A percentile compares a stretch with the other conserved stretches of the same genome.
Evolutionary conservation across 2,113 vertebrate species (phyloP).

Genomic region (Aphyosemion australe): DNA sequence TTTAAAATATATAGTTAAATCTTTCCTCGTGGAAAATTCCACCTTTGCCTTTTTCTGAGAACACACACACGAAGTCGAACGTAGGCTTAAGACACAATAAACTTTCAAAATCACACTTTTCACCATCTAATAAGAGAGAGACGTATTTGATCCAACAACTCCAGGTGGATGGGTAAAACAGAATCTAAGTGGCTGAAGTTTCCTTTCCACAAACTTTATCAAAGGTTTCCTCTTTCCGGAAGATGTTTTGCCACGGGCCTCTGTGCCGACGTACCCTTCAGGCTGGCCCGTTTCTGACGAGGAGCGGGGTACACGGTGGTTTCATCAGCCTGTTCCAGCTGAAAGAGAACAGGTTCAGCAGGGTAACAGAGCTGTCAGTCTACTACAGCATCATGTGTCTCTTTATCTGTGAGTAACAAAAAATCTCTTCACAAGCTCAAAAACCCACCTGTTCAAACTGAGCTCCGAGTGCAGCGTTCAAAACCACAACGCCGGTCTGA

Average conservation of each 20-base stretch:
- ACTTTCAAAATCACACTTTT: background rate
- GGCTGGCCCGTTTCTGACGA: background rate
- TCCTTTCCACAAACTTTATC: conserved; percentile 13
- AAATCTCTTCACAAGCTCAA: conserved; percentile 4
- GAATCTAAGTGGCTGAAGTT: conserved; percentile 7
- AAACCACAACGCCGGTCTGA: conserved; percentile 11
- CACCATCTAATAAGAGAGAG: background rate
- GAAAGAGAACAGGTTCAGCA: conserved; percentile 8
- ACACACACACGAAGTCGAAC: too few species aligned
- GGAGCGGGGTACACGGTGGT: background rate
- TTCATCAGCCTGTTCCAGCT: conserved; percentile 13
- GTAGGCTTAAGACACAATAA: too few species aligned
- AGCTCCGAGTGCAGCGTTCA: background rate
- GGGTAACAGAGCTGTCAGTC: conserved; percentile 6
- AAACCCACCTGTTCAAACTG: conserved; percentile 3
- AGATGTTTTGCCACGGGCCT: conserved; percentile 16
- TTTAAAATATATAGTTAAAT: too few species aligned
- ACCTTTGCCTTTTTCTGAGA: too few species aligned
- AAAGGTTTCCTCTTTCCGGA: conserved; percentile 4
- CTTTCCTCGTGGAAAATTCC: too few species aligned
- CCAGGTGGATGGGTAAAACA: background rate
- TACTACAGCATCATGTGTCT: background rate
- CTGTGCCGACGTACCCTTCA: conserved; percentile 11
- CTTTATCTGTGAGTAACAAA: background rate
- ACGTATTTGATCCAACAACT: conserved; percentile 9